Base-by-base conservation (phyloP, 1,140 invertebrate species). In the Danaus melanippus region DNA sequence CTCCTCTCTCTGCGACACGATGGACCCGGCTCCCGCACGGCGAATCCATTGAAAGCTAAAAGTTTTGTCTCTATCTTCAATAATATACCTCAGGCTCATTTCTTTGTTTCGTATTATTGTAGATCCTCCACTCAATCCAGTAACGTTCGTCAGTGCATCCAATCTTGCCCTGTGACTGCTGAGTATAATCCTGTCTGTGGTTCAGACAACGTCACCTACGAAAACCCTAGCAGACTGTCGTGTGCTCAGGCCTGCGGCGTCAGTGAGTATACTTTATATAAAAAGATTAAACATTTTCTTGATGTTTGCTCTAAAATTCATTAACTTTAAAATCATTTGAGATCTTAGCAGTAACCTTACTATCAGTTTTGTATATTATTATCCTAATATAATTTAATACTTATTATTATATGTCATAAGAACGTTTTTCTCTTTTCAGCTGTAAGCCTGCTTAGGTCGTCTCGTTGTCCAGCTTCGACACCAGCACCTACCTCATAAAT, bases 141-240 rank as follows among this genome's bases (percentile, higher is more conserved):
- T 9, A 47, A 46, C 0, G 10, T 64, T 6, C 50, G 60, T 48
- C 39, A 41, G 2, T 91, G 90, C 62, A 70, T 89, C 9, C 69
- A 60, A 9, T 64, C 53, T 7, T 91, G 90, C 48, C 81, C 88
- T 47, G 82, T 84, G 0, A 92, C 92, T 1, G 54, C 81, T 0
- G 89, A 93, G 62, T 93, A 92, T 62, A 91, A 90, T 74, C 93
- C 93, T 11, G 90, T 94, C 6, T 95, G 93, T 69, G 93, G 92
- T 2, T 82, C 88, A 5, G 89, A 95, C 64, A 80, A 84, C 10
- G 73, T 89, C 9, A 87, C 88, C 0, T 94, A 94, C 62, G 60
- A 74, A 5, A 94, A 94, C 70, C 79, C 86, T 41, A 90, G 90
- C 49, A 81, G 76, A 52, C 76, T 93, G 1, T 62, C 67, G 10